A percentile compares a stretch with the other conserved stretches of the same genome.
Conservation (phyloP, 1,140 invertebrate genomes). For the Trichomalopsis sarcophagae region DNA sequence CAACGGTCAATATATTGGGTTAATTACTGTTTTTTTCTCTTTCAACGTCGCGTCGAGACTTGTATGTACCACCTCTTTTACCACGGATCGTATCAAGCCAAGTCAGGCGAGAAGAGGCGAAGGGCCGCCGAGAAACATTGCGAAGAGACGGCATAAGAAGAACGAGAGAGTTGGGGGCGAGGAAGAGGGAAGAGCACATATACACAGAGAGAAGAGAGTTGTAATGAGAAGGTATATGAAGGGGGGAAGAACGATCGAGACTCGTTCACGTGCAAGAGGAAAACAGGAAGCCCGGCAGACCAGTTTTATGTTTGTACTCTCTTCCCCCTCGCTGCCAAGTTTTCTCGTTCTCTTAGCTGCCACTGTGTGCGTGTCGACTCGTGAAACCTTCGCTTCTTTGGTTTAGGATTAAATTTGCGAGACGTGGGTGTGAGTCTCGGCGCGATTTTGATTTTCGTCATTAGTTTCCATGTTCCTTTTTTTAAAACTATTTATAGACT, state of each 20-base stretch:
- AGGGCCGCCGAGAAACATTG: not conserved
- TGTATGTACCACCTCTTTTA: not conserved
- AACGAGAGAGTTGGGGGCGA: not conserved
- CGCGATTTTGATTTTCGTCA: slow-evolving; percentile 53
- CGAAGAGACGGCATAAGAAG: not conserved
- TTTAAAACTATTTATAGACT: slow-evolving; percentile 34
- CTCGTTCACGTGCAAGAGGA: slow-evolving; percentile 55
- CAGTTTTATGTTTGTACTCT: slow-evolving; percentile 47
- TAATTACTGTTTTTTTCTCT: slow-evolving; percentile 64
- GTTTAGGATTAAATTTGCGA: slow-evolving; percentile 45
- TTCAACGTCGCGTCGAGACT: slow-evolving; percentile 37
- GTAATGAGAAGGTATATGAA: slow-evolving; percentile 41
- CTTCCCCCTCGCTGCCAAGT: not conserved
- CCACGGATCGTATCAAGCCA: not conserved
- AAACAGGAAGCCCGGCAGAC: slow-evolving; percentile 51
- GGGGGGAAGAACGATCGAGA: slow-evolving; percentile 40
- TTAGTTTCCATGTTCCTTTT: slow-evolving; percentile 54
- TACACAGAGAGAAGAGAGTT: slow-evolving; percentile 35
- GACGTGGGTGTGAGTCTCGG: slow-evolving; percentile 38
- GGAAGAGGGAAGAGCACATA: slow-evolving; percentile 9
- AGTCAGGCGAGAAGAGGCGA: not conserved
- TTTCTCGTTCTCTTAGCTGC: not conserved
- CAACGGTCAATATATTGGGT: slow-evolving; percentile 70
- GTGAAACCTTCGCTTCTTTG: slow-evolving; percentile 1
- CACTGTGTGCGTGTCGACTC: not conserved